Evolutionary conservation across 2,113 vertebrate genomes (phyloP).

Genomic region (Chaetodon auriga): DNA sequence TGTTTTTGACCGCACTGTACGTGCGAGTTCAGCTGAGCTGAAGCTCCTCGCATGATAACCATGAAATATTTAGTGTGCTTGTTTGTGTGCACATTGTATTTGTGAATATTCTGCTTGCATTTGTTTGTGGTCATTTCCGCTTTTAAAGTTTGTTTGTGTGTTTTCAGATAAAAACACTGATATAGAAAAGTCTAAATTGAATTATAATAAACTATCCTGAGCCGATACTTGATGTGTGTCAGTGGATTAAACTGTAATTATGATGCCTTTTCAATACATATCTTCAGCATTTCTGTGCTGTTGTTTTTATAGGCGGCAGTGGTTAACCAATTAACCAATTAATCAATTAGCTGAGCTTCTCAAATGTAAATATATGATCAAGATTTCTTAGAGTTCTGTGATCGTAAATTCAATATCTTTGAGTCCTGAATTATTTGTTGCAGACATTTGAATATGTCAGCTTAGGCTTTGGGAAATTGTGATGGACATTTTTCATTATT

Average conservation of each 20-base stretch:
- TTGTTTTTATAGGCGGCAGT: background rate
- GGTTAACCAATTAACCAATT: no score
- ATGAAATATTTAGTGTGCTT: background rate
- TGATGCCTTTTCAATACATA: background rate
- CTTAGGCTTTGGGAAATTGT: background rate
- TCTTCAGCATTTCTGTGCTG: background rate
- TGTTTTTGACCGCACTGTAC: conserved; percentile 26
- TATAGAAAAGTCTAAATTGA: background rate
- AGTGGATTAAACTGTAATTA: background rate
- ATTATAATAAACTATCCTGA: background rate
- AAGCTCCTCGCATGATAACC: conserved; percentile 26
- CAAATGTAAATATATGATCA: background rate
- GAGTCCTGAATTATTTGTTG: background rate
- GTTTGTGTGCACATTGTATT: conserved; percentile 7
- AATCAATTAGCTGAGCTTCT: background rate
- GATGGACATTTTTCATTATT: background rate
- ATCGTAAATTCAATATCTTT: background rate
- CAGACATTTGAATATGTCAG: background rate
- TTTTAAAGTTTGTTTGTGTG: background rate
- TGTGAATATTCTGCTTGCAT: background rate
- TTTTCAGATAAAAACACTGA: conserved; percentile 1
- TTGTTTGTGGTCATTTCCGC: background rate
- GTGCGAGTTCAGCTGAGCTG: conserved; percentile 13
- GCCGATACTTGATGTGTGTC: background rate
- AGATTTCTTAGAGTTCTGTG: background rate